Percentiles rank a stretch among this genome's conserved stretches.
phyloP scores from a whole-genome alignment of 2,888 invertebrate genomes.

The Lumbricus terrestris region DNA sequence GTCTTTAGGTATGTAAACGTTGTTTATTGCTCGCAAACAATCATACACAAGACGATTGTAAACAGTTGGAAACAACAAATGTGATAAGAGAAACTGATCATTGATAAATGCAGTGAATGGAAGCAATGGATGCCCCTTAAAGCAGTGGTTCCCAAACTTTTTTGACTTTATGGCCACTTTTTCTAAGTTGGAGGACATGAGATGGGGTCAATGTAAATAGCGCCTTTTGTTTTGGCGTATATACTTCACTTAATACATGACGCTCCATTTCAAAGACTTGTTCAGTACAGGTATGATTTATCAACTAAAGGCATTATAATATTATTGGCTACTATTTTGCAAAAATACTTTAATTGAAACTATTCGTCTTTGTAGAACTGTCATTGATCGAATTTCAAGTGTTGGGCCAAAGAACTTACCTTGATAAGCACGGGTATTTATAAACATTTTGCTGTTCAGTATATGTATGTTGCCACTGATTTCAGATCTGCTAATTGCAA shows the following conservation, averaged over 20 bases:
- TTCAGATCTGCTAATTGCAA: not conserved
- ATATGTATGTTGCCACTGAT: not conserved
- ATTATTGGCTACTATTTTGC: not conserved
- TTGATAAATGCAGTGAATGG: too few species aligned
- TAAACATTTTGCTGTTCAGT: constrained; percentile 4
- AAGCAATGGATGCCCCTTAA: too few species aligned
- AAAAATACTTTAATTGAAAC: not conserved
- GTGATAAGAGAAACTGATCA: too few species aligned
- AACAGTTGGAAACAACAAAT: too few species aligned
- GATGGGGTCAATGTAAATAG: too few species aligned
- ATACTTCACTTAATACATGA: too few species aligned
- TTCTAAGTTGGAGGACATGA: too few species aligned
- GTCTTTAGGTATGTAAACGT: not conserved
- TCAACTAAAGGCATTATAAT: not conserved
- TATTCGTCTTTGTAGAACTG: not conserved
- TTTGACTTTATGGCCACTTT: too few species aligned
- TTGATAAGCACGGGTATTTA: not conserved
- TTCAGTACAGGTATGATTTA: not conserved
- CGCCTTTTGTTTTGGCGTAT: too few species aligned
- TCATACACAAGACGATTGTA: too few species aligned
- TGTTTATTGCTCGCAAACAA: too few species aligned
- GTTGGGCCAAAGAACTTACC: not conserved
- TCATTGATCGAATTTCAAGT: not conserved
- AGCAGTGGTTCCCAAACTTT: too few species aligned
- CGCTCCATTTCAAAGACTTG: not conserved